Conservation (phyloP, 2,888 invertebrate genomes). For the Biston betularia region DNA sequence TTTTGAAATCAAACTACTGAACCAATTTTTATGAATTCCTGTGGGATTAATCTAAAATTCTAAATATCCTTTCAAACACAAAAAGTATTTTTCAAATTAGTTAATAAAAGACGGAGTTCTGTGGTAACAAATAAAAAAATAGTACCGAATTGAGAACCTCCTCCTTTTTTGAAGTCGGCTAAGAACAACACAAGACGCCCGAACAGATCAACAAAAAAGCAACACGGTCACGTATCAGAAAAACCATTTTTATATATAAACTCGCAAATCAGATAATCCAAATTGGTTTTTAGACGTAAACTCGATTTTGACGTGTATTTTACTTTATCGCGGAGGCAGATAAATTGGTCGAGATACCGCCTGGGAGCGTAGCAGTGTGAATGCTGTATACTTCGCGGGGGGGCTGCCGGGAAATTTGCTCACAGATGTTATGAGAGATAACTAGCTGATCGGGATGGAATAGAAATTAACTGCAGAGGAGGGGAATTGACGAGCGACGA, state of each 20-base stretch:
- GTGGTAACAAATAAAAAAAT: too few species aligned
- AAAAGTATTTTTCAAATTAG: too few species aligned
- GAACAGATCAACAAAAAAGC: constrained; percentile 48
- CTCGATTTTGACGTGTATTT: constrained; percentile 83
- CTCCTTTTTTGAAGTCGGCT: too few species aligned
- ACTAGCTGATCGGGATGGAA: constrained; percentile 28
- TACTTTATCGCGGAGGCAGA: constrained; percentile 77
- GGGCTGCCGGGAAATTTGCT: constrained; percentile 42
- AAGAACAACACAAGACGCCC: constrained; percentile 11
- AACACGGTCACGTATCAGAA: constrained; percentile 50
- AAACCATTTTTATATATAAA: constrained; percentile 71
- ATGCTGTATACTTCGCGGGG: constrained; percentile 44
- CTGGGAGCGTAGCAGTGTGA: constrained; percentile 60
- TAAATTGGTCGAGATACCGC: constrained; percentile 79
- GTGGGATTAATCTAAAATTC: too few species aligned
- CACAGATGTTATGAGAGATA: constrained; percentile 39
- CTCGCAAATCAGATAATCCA: constrained; percentile 83
- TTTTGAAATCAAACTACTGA: too few species aligned
- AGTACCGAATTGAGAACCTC: too few species aligned
- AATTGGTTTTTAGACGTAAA: constrained; percentile 84
- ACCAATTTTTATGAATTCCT: too few species aligned
- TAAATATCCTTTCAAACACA: too few species aligned
- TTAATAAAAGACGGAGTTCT: too few species aligned
- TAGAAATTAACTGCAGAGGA: constrained; percentile 23
- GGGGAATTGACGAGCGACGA: background rate